Conservation (phyloP, 2,888 invertebrate genomes). For the Calameuta pallipes region DNA sequence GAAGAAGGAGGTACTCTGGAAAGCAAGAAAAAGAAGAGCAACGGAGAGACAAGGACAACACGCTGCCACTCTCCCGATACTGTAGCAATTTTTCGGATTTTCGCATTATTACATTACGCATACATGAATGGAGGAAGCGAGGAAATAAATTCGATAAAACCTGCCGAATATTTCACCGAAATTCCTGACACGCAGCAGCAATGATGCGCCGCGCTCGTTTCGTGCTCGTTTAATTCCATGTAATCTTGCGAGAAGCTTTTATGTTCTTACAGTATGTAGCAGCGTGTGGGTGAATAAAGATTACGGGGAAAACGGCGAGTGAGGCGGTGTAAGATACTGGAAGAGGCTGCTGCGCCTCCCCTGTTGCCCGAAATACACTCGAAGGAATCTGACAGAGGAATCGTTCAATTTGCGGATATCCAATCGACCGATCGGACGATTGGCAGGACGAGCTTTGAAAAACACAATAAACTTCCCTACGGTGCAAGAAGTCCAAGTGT, state of each 20-base stretch:
- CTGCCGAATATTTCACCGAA: not conserved
- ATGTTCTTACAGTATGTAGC: conserved; percentile 12
- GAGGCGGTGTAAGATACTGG: not conserved
- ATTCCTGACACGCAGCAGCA: not conserved
- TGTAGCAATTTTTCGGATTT: not conserved
- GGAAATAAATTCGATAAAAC: conserved; percentile 1
- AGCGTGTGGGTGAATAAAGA: not conserved
- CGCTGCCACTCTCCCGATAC: no score
- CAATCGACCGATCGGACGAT: no score
- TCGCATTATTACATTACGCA: conserved; percentile 5
- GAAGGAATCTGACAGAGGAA: no score
- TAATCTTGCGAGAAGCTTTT: conserved; percentile 32
- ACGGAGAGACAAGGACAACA: no score
- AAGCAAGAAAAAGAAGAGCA: no score
- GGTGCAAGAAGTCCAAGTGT: no score
- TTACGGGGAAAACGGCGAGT: not conserved
- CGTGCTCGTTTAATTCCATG: conserved; percentile 34
- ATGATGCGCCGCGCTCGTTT: conserved; percentile 27
- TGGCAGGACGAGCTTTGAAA: no score
- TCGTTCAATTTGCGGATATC: no score
- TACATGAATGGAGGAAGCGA: not conserved
- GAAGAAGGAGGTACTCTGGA: not conserved
- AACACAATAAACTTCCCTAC: no score
- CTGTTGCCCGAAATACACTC: no score
- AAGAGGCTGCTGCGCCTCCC: not conserved